Evolutionary conservation across 1,140 invertebrate genomes (phyloP), one percentile per base, ranked within the genome.

Genomic region (Himalopsyche phryganea): DNA sequence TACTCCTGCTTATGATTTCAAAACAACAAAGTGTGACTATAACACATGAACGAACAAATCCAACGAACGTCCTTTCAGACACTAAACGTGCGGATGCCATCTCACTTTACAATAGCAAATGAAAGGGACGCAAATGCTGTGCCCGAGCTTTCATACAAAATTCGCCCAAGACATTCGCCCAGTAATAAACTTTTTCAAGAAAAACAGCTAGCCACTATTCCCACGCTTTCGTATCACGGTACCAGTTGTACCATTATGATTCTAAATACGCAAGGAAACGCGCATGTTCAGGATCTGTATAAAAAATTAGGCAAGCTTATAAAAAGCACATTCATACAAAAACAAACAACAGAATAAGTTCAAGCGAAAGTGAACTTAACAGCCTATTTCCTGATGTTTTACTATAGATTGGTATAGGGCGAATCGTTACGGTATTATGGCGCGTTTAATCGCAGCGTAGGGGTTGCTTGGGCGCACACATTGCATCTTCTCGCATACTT

Each of bases 211-310:
- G 45, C 56, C 56, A 19, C 23, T 42, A 44, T 58, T 58, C 56
- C 56, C 56, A 58, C 56, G 56, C 48, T 58, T 28, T 58, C 56
- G 56, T 58, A 58, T 58, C 56, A 58, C 56, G 56, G 56, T 44
- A 58, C 56, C 56, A 58, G 56, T 58, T 58, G 56, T 58, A 52
- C 42, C 42, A 50, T 58, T 51, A 46, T 56, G 45, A 58, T 46
- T 51, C 42, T 15, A 58, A 58, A 58, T 58, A 58, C 56, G 56
- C 56, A 52, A 58, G 56, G 56, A 58, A 58, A 58, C 56, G 44
- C 56, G 51, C 56, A 58, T 58, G 56, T 49, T 49, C 49, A 23
- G 35, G 50, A 50, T 40, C 47, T n/a, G 56, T 49, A 47, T 38
- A 58, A 58, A 58, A 58, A 58, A 58, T 36, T 13, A 52, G 6